Conservation (phyloP, 2,797 vertebrate genomes). For the Siniperca undulata region DNA sequence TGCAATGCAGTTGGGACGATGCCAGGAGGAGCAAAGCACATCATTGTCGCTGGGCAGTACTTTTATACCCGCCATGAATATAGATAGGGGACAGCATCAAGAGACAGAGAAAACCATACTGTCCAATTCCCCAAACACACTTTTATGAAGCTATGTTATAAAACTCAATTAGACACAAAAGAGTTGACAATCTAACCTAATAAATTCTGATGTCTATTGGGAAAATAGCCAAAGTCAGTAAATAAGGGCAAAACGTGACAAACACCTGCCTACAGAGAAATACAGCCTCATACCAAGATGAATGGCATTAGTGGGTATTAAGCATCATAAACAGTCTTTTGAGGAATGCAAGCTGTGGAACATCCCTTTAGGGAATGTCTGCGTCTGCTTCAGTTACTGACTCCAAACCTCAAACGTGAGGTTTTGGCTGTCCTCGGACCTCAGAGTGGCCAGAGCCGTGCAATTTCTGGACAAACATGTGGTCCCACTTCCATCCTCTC, state of each 20-base stretch:
- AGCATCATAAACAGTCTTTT: slow-evolving; percentile 5
- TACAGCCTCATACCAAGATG: slow-evolving; percentile 22
- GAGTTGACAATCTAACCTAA: not conserved
- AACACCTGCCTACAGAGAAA: slow-evolving; percentile 49
- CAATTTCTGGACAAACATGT: slow-evolving; percentile 67
- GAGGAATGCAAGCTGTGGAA: slow-evolving; percentile 21
- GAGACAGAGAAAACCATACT: not conserved
- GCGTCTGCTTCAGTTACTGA: slow-evolving; percentile 14
- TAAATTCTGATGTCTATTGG: slow-evolving; percentile 46
- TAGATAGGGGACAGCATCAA: slow-evolving; percentile 15
- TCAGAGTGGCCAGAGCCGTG: slow-evolving; percentile 29
- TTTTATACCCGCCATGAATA: slow-evolving; percentile 22
- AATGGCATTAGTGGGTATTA: slow-evolving; percentile 18
- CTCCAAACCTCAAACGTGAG: slow-evolving; percentile 51
- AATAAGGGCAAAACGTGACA: slow-evolving; percentile 32
- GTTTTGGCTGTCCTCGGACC: slow-evolving; percentile 57
- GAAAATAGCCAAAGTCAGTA: slow-evolving; percentile 24
- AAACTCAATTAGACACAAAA: slow-evolving; percentile 20
- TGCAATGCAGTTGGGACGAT: slow-evolving; percentile 1
- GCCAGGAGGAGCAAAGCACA: slow-evolving; percentile 20
- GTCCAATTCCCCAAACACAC: not conserved
- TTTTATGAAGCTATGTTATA: slow-evolving; percentile 3
- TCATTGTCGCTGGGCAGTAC: slow-evolving; percentile 12
- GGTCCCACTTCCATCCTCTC: slow-evolving; percentile 64
- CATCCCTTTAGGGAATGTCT: slow-evolving; percentile 48